phyloP scores from a whole-genome alignment of 2,888 invertebrate genomes.

The Pogonocherus hispidulus region DNA sequence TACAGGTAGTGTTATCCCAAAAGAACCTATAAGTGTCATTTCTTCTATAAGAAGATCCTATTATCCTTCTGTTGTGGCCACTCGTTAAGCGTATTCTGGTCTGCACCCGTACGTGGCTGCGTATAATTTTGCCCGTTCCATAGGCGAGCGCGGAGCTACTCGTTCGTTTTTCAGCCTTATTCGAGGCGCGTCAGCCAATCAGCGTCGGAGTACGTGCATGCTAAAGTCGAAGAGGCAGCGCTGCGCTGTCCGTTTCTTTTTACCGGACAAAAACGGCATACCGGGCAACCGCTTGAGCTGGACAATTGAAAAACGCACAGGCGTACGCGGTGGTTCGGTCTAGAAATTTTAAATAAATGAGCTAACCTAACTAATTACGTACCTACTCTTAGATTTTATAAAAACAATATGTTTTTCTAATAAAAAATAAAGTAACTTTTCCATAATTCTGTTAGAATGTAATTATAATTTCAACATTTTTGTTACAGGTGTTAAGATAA shows the following conservation, averaged over 20 bases:
- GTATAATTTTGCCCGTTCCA: conserved; percentile 25
- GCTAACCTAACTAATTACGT: too few relatives aligned
- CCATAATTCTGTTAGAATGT: too few relatives aligned
- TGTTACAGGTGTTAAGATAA: too few relatives aligned
- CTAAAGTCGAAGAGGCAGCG: conserved; percentile 52
- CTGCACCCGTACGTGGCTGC: not conserved
- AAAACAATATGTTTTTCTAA: too few relatives aligned
- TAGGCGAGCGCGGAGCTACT: conserved; percentile 41
- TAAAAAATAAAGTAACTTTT: too few relatives aligned
- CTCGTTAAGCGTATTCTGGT: not conserved
- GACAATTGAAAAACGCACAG: conserved; percentile 50
- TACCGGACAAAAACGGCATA: conserved; percentile 43
- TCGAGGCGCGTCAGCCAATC: conserved; percentile 49
- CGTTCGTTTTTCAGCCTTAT: conserved; percentile 32
- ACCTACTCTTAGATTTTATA: too few relatives aligned
- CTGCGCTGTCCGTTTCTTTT: conserved; percentile 45
- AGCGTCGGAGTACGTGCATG: conserved; percentile 50
- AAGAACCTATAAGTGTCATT: too few relatives aligned
- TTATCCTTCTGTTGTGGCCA: too few relatives aligned
- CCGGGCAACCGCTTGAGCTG: conserved; percentile 49
- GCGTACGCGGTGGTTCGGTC: conserved; percentile 24
- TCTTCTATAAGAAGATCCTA: too few relatives aligned
- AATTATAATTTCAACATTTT: too few relatives aligned
- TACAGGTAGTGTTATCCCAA: too few relatives aligned
- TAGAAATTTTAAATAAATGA: too few relatives aligned